Conservation (phyloP, 1,140 invertebrate genomes). For the Platyura marginata region DNA sequence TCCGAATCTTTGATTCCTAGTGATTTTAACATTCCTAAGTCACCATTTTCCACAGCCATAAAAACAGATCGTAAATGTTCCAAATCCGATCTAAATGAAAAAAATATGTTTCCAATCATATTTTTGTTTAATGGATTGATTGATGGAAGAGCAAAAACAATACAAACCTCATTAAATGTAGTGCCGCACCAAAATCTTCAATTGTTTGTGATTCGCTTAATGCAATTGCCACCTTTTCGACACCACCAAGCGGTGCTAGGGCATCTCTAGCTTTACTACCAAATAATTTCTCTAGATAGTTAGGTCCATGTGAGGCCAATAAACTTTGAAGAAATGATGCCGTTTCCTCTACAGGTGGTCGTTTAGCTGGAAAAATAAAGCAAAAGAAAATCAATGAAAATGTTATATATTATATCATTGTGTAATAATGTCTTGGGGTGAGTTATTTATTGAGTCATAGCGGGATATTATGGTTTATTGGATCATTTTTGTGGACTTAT, state of each 20-base stretch:
- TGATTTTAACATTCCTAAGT: constrained; percentile 82
- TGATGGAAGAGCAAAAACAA: not conserved
- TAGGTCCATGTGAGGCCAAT: constrained; percentile 82
- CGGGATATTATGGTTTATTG: no score
- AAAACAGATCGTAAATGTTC: constrained; percentile 87
- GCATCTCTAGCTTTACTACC: constrained; percentile 84
- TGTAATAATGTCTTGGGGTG: no score
- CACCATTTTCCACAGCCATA: constrained; percentile 91
- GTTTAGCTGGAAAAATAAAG: constrained; percentile 54
- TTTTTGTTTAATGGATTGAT: not conserved
- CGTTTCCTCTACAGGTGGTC: constrained; percentile 90
- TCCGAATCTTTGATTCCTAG: constrained; percentile 90
- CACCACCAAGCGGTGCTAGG: constrained; percentile 73
- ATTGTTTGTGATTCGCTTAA: constrained; percentile 91
- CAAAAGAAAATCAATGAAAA: constrained; percentile 1
- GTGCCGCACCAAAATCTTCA: constrained; percentile 34
- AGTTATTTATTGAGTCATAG: no score
- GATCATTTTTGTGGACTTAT: no score
- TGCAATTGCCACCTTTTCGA: constrained; percentile 86
- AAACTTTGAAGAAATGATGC: constrained; percentile 85
- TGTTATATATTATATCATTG: not conserved
- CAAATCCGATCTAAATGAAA: constrained; percentile 66
- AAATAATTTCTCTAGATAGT: constrained; percentile 90
- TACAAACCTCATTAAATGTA: constrained; percentile 21
- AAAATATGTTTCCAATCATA: constrained; percentile 61